Evolutionary conservation across 2,113 vertebrate species (phyloP).

Genomic region (Passer domesticus): DNA sequence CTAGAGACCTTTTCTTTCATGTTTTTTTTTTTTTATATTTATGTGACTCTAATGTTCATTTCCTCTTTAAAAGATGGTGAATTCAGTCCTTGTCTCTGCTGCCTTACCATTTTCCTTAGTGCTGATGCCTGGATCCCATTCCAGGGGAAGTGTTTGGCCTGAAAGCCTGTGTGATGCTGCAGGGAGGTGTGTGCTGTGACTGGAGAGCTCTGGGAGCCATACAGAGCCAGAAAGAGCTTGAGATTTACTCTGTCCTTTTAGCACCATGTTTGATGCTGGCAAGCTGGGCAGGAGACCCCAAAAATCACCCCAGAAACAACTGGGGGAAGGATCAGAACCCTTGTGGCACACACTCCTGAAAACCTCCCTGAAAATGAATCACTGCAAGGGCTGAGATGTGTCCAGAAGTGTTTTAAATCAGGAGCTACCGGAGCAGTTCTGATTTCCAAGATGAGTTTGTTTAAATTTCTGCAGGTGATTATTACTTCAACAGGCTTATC

Average conservation of each 20-base stretch:
- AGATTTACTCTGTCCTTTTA: neutral
- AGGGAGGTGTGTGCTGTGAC: accelerated
- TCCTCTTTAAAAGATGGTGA: neutral
- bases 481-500: neutral
- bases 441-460: neutral
- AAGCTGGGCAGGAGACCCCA: neutral
- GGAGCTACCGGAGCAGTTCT: neutral
- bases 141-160: neutral
- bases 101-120: neutral
- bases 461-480: neutral
- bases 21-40: neutral
- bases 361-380: neutral
- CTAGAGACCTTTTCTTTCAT: neutral
- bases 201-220: neutral
- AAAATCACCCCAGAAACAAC: neutral
- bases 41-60: neutral
- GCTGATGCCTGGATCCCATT: neutral
- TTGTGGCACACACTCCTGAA: neutral
- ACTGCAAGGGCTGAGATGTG: neutral
- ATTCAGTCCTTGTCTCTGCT: neutral
- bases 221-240: neutral
- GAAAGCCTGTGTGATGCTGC: neutral
- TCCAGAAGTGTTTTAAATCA: neutral
- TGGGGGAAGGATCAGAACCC: neutral
- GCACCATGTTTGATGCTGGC: neutral